These are phyloP conservation scores for Drosophila subpulchrella DNA, from an alignment of 1,140 invertebrate species.

Conservation along the genomic window DNA sequence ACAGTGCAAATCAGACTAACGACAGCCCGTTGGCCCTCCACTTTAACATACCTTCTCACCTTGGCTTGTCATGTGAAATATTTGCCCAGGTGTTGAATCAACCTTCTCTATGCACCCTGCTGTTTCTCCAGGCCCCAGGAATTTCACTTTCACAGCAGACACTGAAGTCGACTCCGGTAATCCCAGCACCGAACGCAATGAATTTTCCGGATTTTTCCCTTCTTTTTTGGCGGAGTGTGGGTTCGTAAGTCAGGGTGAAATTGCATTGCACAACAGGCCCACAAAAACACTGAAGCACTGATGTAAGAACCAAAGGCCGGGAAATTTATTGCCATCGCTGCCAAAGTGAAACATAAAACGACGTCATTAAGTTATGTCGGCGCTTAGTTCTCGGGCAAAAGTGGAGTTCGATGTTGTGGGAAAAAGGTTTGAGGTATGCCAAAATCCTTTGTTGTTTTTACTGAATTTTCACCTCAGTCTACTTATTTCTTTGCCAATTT, in stretches of 20 bases:
- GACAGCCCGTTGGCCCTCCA: slow-evolving; percentile 17
- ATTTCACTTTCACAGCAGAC: slow-evolving; percentile 72
- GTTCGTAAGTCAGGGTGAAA: neutral
- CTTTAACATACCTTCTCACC: slow-evolving; percentile 7
- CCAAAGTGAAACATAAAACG: slow-evolving; percentile 79
- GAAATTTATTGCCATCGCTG: slow-evolving; percentile 75
- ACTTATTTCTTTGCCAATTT: neutral
- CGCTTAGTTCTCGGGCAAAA: slow-evolving; percentile 24
- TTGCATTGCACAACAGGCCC: slow-evolving; percentile 27
- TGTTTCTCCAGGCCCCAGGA: slow-evolving; percentile 44
- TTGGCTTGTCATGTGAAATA: slow-evolving; percentile 68
- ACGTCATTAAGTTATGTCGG: slow-evolving; percentile 78
- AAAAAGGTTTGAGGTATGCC: neutral
- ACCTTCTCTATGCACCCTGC: slow-evolving; percentile 8
- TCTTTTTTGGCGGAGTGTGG: slow-evolving; percentile 37
- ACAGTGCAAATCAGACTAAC: slow-evolving; percentile 51
- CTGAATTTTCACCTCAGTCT: slow-evolving; percentile 19
- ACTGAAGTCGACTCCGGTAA: slow-evolving; percentile 16
- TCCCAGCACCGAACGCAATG: slow-evolving; percentile 34
- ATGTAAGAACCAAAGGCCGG: slow-evolving; percentile 34
- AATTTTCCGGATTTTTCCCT: slow-evolving; percentile 55
- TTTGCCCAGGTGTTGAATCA: slow-evolving; percentile 45
- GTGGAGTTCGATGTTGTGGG: neutral
- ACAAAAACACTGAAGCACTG: slow-evolving; percentile 4
- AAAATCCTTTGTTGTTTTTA: slow-evolving; percentile 22